phyloP scores from a whole-genome alignment of 2,113 vertebrate species.

The Noctilio leporinus region DNA sequence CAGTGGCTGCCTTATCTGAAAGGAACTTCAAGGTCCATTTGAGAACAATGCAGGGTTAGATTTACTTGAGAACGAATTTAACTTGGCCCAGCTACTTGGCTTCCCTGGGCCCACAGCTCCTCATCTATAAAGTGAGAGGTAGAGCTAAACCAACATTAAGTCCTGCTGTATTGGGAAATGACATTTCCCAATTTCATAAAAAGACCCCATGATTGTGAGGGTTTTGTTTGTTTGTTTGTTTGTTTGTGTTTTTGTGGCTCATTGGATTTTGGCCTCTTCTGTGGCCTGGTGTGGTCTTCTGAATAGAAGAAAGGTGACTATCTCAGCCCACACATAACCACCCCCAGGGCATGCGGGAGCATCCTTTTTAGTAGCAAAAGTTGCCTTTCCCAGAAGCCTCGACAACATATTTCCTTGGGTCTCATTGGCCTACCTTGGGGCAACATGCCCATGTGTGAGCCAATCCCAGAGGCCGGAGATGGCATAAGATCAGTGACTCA shows the following conservation, averaged over 20 bases:
- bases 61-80: neutral
- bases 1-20: constrained; percentile 7
- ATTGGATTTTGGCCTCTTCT: neutral
- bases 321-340: neutral
- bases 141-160: neutral
- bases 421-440: neutral
- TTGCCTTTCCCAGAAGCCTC: neutral
- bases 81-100: neutral
- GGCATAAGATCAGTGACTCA: neutral
- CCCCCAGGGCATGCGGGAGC: neutral
- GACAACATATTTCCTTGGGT: neutral
- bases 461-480: neutral
- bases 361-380: neutral
- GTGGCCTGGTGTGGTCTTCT: too few relatives aligned
- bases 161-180: neutral
- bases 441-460: neutral
- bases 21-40: neutral
- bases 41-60: neutral
- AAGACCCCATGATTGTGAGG: too few relatives aligned
- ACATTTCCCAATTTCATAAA: too few relatives aligned
- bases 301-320: neutral
- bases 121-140: neutral
- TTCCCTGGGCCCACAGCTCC: neutral
- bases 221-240: too few relatives aligned
- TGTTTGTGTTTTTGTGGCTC: neutral